Evolutionary conservation across 2,888 invertebrate species (phyloP), one percentile per base, ranked within the genome.

Genomic region (Acrocyrtus sp.): DNA sequence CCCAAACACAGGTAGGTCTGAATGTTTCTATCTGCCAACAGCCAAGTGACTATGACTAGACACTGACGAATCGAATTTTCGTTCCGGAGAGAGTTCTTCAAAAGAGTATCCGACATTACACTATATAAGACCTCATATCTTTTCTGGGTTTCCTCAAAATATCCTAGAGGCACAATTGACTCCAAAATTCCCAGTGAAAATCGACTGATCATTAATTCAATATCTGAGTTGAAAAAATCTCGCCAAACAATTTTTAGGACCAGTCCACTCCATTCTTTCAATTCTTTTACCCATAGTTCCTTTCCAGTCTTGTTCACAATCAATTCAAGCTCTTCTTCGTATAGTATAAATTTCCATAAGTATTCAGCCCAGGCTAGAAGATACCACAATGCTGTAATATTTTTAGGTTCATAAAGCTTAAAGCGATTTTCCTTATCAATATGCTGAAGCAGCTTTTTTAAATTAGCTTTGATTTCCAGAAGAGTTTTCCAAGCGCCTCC

Each of bases 101-200:
- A 6, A 2, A 68, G 17, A 8, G 66, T 61, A 34, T 74, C 73
- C 22, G 62, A 68, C 5, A 67, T 39, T 12, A 74, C 43, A 17
- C 57, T 45, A 26, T 74, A 74, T 34, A 74, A n/a, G 19, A 74
- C 68, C 43, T 68, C 68, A 21, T 74, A 74, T 22, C 73, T 27
- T 21, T 48, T 62, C 6, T 47, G 45, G 3, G 22, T 19, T 6
- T 61, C 53, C 24, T 74, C 73, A 39, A 74, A 74, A 34, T 74
- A 68, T 2, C 73, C 73, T 6, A 61, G 15, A 10, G 63, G 56
- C 15, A 74, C 51, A 21, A 74, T 63, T 8, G 50, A 29, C 51
- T 74, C 73, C 51, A 74, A 47, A 62, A 74, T 73, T 22, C 47
- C 39, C 24, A 73, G 60, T 3, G 61, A 61, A 29, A 56, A 39